Percentiles rank a stretch among this genome's conserved stretches.
These are phyloP conservation scores for Ivindomyrus marchei DNA, from an alignment of 2,113 vertebrate species.

Conservation along the genomic window DNA sequence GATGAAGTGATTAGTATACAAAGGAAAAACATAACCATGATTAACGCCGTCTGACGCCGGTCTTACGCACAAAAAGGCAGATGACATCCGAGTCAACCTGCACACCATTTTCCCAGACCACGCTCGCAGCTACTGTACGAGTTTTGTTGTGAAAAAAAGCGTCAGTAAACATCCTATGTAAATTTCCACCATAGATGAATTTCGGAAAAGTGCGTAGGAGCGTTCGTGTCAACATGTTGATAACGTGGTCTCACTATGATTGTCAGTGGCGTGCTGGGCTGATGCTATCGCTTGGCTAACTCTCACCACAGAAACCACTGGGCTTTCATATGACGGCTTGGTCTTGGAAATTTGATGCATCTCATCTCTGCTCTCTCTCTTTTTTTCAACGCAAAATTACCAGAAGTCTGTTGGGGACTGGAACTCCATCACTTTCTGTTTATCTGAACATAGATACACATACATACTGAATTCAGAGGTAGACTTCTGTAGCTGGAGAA, in stretches of 20 bases:
- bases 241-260: constrained; percentile 49
- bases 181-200: constrained; percentile 52
- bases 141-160: constrained; percentile 43
- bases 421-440: constrained; percentile 41
- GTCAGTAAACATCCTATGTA: constrained; percentile 34
- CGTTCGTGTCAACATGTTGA: constrained; percentile 47
- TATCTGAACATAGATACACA: constrained; percentile 23
- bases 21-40: background rate
- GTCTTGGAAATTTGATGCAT: constrained; percentile 55
- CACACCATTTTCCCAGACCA: constrained; percentile 14
- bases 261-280: constrained; percentile 36
- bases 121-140: constrained; percentile 28
- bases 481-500: background rate
- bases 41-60: constrained; percentile 21
- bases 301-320: constrained; percentile 56
- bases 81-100: constrained; percentile 22
- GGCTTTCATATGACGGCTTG: constrained; percentile 46
- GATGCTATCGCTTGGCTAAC: constrained; percentile 46
- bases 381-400: constrained; percentile 46
- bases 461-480: background rate
- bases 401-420: constrained; percentile 42
- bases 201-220: constrained; percentile 53
- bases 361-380: constrained; percentile 28
- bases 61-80: constrained; percentile 49
- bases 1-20: background rate